A percentile compares a stretch with the other conserved stretches of the same genome.
These are phyloP conservation scores for Hypsopygia costalis DNA, from an alignment of 2,888 invertebrate species.

Conservation along the genomic window DNA sequence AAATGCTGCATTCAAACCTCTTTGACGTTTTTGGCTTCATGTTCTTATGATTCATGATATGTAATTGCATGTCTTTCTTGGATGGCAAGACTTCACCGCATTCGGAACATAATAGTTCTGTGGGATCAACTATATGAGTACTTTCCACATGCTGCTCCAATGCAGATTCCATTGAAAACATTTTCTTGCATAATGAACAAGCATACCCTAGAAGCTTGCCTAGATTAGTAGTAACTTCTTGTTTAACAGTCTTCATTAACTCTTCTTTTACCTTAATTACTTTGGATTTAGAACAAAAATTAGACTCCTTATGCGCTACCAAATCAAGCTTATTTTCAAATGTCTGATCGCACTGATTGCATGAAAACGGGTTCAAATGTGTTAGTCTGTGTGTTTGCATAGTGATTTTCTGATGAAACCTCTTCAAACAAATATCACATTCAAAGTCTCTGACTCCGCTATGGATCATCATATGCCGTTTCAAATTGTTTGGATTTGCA, in stretches of 20 bases:
- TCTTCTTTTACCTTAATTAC: conserved; percentile 55
- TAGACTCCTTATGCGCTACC: conserved; percentile 44
- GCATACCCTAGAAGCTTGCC: conserved; percentile 66
- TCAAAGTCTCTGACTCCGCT: conserved; percentile 64
- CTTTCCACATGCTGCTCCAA: conserved; percentile 66
- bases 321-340: conserved; percentile 49
- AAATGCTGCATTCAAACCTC: conserved; percentile 63
- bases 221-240: conserved; percentile 58
- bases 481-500: conserved; percentile 71
- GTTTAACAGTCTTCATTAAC: conserved; percentile 65
- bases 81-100: conserved; percentile 60
- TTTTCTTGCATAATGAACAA: conserved; percentile 69
- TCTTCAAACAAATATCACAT: conserved; percentile 68
- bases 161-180: conserved; percentile 68
- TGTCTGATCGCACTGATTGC: conserved; percentile 54
- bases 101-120: conserved; percentile 53
- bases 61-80: conserved; percentile 53
- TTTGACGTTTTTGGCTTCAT: conserved; percentile 44
- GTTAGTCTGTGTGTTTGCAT: conserved; percentile 73
- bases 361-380: conserved; percentile 57
- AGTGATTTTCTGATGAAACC: conserved; percentile 71
- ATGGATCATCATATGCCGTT: conserved; percentile 75
- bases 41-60: conserved; percentile 48
- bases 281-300: conserved; percentile 50
- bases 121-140: conserved; percentile 54